Conservation (phyloP, 2,797 vertebrate genomes). For the Hydrophis major region DNA sequence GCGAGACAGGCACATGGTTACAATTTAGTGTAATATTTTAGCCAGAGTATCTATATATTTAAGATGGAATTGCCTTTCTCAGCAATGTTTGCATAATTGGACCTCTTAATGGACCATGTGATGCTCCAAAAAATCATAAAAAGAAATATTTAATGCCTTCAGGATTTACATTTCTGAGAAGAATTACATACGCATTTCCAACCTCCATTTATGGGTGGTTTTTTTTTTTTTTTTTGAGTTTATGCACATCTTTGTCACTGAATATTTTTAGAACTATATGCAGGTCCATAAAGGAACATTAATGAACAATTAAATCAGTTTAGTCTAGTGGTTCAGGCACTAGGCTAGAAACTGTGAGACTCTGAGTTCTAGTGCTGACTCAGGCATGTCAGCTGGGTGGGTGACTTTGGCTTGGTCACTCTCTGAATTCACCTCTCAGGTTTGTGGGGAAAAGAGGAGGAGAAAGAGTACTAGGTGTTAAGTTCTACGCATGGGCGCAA, state of each 20-base stretch:
- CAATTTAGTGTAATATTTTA: conserved; percentile 26
- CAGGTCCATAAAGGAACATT: background rate
- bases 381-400: background rate
- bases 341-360: background rate
- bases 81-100: background rate
- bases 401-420: background rate
- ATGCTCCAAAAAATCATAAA: background rate
- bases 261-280: background rate
- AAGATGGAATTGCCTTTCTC: background rate
- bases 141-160: background rate
- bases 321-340: background rate
- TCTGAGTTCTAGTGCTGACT: background rate
- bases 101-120: background rate
- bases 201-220: background rate
- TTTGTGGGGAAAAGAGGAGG: background rate
- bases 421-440: background rate
- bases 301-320: background rate
- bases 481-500: too few species aligned
- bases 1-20: conserved; percentile 36
- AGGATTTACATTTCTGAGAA: background rate
- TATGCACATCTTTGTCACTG: background rate
- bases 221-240: background rate
- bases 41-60: conserved; percentile 7
- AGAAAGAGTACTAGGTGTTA: background rate
- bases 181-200: background rate